These are phyloP conservation scores for Gymnosoma rotundatum DNA, from an alignment of 2,888 invertebrate genomes.

Conservation along the genomic window DNA sequence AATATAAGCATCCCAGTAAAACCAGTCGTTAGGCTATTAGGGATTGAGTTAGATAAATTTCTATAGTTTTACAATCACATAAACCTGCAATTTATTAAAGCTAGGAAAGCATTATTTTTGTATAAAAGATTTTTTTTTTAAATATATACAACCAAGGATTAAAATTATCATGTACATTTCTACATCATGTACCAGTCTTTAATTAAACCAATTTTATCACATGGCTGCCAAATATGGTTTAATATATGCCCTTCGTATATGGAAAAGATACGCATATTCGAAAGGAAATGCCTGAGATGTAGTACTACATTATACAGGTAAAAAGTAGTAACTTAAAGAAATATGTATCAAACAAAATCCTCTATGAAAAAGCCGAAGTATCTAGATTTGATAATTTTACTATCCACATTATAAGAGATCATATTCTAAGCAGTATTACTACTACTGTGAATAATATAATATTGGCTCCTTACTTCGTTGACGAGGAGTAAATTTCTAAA, in stretches of 20 bases:
- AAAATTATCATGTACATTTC: too few relatives aligned
- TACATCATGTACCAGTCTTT: constrained; percentile 1
- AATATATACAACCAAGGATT: constrained; percentile 1
- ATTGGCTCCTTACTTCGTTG: too few relatives aligned
- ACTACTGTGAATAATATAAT: too few relatives aligned
- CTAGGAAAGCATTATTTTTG: constrained; percentile 35
- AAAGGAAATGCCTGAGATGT: constrained; percentile 36
- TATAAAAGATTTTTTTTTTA: constrained; percentile 10
- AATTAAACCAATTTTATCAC: constrained; percentile 28
- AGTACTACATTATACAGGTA: constrained; percentile 10
- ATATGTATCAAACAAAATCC: too few relatives aligned
- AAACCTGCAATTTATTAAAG: constrained; percentile 16
- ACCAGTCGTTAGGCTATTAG: background rate
- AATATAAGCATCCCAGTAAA: constrained; percentile 17
- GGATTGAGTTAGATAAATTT: constrained; percentile 15
- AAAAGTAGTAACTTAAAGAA: too few relatives aligned
- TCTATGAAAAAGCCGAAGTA: too few relatives aligned
- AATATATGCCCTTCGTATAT: constrained; percentile 33
- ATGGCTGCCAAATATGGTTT: background rate
- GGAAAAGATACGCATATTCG: too few relatives aligned
- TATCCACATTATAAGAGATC: too few relatives aligned
- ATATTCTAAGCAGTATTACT: too few relatives aligned
- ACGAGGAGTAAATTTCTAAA: too few relatives aligned
- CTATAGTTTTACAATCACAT: background rate
- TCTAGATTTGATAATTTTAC: too few relatives aligned